phyloP scores from a whole-genome alignment of 2,888 invertebrate genomes.

The Cryptosula pallasiana region DNA sequence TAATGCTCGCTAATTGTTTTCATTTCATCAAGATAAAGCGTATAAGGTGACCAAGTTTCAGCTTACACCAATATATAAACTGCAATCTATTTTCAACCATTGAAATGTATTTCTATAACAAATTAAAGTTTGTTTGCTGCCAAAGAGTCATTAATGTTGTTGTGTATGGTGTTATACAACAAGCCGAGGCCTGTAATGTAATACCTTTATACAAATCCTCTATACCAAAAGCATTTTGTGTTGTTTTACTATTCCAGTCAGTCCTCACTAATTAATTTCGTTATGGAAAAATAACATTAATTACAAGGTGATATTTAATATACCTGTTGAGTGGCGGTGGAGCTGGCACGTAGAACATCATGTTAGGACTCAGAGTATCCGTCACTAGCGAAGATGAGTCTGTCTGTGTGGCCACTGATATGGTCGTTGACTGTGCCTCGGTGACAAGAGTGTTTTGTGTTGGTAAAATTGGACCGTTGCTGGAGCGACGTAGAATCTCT shows the following conservation, averaged over 20 bases:
- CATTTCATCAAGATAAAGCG: not conserved
- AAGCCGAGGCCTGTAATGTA: not conserved
- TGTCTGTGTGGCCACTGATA: conserved; percentile 50
- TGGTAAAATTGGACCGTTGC: not conserved
- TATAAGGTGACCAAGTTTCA: not conserved
- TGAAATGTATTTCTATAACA: too few relatives aligned
- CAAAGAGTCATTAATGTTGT: not conserved
- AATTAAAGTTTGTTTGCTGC: not conserved
- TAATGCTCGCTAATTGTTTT: not conserved
- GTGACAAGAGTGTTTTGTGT: not conserved
- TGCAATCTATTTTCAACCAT: not conserved
- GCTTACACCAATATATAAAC: not conserved
- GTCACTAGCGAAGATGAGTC: conserved; percentile 33
- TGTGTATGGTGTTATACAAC: not conserved
- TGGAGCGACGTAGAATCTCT: conserved; percentile 44
- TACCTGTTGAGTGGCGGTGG: conserved; percentile 18
- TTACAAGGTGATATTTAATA: not conserved
- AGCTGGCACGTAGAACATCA: not conserved
- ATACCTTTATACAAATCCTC: not conserved
- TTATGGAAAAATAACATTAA: not conserved
- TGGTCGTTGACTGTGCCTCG: conserved; percentile 34
- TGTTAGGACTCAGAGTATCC: not conserved
- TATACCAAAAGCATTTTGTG: not conserved
- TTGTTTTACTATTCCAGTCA: not conserved
- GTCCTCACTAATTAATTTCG: not conserved